Conservation (phyloP, 30 jellyfish, hydroid and myxozoan genomes). For the Nemopilema nomurai region DNA sequence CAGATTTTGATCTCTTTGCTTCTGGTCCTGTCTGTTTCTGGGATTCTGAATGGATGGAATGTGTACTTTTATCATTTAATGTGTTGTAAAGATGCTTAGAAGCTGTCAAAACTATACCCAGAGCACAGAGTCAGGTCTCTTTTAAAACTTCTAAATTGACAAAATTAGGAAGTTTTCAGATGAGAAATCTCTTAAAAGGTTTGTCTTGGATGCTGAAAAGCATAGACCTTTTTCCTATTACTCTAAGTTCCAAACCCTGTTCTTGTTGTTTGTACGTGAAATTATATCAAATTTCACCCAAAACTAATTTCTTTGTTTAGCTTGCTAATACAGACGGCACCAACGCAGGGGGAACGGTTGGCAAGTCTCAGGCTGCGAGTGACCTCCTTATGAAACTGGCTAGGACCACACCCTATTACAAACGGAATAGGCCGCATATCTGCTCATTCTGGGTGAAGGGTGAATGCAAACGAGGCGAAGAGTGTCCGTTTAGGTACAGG, state of each 20-base stretch:
- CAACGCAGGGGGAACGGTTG: constrained; percentile 88
- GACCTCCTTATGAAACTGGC: constrained; percentile 88
- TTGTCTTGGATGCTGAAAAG: background rate
- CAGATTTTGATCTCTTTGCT: no score
- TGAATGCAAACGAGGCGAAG: constrained; percentile 98
- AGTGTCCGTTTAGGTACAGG: constrained; percentile 98
- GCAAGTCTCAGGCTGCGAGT: constrained; percentile 93
- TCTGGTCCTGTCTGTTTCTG: no score
- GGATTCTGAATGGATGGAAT: no score
- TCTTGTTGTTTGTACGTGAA: background rate
- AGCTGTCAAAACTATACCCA: no score
- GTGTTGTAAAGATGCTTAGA: no score
- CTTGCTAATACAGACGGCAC: constrained; percentile 97
- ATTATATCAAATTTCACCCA: no score
- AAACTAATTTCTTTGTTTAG: constrained; percentile 15
- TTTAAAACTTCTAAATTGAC: no score
- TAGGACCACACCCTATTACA: constrained; percentile 94
- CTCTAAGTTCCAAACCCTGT: background rate
- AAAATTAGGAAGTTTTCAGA: no score
- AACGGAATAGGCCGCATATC: constrained; percentile 95
- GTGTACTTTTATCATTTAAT: no score
- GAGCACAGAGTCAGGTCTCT: no score
- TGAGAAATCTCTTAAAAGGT: background rate
- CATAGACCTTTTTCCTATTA: background rate
- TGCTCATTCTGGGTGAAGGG: constrained; percentile 99